These are phyloP conservation scores for Euphydryas editha DNA, from an alignment of 2,888 invertebrate species.

Conservation along the genomic window DNA sequence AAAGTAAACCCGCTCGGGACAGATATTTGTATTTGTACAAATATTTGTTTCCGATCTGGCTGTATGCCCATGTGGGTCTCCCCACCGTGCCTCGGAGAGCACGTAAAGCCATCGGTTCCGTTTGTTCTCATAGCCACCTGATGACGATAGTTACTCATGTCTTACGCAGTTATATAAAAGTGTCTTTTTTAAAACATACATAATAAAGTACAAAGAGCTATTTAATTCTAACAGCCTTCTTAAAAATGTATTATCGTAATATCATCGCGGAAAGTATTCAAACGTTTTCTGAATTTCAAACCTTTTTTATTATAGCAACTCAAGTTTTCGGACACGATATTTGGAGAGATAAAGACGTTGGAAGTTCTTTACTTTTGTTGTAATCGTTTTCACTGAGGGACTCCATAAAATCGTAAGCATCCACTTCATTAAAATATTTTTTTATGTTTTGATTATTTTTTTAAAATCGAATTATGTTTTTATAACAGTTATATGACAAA, in stretches of 20 bases:
- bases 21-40: too few species aligned
- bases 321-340: slow-evolving; percentile 8
- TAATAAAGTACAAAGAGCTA: background rate
- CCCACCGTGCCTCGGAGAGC: too few species aligned
- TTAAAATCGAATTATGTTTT: background rate
- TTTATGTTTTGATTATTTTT: background rate
- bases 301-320: background rate
- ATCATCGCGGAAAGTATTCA: background rate
- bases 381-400: slow-evolving; percentile 57
- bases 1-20: too few species aligned
- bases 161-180: background rate
- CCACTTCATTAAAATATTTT: too few species aligned
- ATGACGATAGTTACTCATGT: too few species aligned
- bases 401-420: slow-evolving; percentile 28
- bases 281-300: slow-evolving; percentile 7
- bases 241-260: background rate
- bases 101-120: too few species aligned
- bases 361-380: slow-evolving; percentile 58
- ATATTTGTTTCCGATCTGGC: too few species aligned
- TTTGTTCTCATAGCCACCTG: too few species aligned
- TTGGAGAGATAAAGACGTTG: slow-evolving; percentile 45
- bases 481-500: background rate
- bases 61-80: too few species aligned
- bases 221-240: slow-evolving; percentile 1
- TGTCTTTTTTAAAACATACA: background rate